Conservation (phyloP, 2,113 vertebrate genomes). For the Scophthalmus maximus region DNA sequence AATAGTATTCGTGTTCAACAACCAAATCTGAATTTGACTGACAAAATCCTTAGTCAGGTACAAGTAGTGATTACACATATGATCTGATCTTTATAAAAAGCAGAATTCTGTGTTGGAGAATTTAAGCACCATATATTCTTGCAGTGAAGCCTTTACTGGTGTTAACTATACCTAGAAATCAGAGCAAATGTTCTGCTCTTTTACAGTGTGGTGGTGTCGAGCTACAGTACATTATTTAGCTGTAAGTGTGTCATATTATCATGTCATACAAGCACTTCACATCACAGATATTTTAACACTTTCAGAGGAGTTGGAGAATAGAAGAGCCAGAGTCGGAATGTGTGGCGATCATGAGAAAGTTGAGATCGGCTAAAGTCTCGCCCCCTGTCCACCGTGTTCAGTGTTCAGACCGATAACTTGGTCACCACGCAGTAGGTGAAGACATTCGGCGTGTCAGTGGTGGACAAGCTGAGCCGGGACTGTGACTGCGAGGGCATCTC, state of each 20-base stretch:
- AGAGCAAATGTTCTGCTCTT: neutral
- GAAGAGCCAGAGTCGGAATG: neutral
- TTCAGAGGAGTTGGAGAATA: neutral
- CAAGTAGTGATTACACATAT: too few relatives aligned
- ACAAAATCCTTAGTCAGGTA: too few relatives aligned
- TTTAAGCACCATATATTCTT: neutral
- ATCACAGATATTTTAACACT: neutral
- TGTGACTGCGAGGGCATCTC: conserved; percentile 40
- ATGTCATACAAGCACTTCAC: neutral
- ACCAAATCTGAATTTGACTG: too few relatives aligned
- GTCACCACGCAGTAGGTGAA: conserved; percentile 18
- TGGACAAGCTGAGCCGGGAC: conserved; percentile 34
- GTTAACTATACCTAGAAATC: neutral
- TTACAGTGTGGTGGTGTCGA: neutral
- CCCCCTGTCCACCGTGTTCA: conserved; percentile 18
- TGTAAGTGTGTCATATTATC: neutral
- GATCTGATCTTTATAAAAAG: too few relatives aligned
- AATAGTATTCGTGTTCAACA: neutral
- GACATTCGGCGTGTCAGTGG: conserved; percentile 31
- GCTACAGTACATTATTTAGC: neutral
- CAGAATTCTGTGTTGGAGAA: neutral
- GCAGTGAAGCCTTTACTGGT: neutral
- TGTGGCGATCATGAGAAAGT: neutral
- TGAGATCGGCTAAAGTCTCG: conserved; percentile 13
- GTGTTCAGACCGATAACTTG: neutral